Base-by-base conservation (phyloP, 2,797 vertebrate species). In the Fistularia commersonii region DNA sequence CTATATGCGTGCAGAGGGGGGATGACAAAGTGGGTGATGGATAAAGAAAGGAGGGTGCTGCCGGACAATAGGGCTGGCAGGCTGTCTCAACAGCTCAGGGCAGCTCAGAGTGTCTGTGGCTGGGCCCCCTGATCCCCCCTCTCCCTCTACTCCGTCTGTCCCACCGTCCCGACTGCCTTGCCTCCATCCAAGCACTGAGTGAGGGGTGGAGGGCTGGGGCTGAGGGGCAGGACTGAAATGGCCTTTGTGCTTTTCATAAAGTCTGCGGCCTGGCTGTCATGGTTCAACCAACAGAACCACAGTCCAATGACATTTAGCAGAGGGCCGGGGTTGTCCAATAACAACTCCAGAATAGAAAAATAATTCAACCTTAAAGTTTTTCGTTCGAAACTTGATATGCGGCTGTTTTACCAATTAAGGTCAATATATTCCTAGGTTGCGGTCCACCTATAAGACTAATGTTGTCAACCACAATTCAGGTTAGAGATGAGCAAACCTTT, bases 21-120 rank as follows among this genome's bases (percentile, higher is more conserved):
- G 56, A 39, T 49, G 64, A 65, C 37, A 49, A 57, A 69, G 64
- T 61, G 60, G 49, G 40, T 45, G 55, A 72, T 37, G 66, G 75
- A 82, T 81, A 80, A 86, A 81, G 66, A 81, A 82, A 80, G 73
- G 69, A 69, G 65, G 54, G 41, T 69, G 67, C 39, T 72, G 57
- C 60, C 41, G 78, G 79, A 88, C 82, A 87, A 82, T 74, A 65
- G 69, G 61, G 11, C 61, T 54, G 65, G 74, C 81, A 87, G 79
- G 69, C 71, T 69, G 76, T 76, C 81, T 81, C 66, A 76, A 60
- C 69, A 83, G 85, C 76, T 83, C 74, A 85, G 72, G 69, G 66
- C 73, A 74, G 74, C 77, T 85, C 84, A 84, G 63, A 77, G 79
- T 71, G 79, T 87, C 83, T 83, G 71, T 69, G 78, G 77, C 65